Conservation (phyloP, 35 echinoderm and acorn worm species). For the Eucidaris tribuloides region DNA sequence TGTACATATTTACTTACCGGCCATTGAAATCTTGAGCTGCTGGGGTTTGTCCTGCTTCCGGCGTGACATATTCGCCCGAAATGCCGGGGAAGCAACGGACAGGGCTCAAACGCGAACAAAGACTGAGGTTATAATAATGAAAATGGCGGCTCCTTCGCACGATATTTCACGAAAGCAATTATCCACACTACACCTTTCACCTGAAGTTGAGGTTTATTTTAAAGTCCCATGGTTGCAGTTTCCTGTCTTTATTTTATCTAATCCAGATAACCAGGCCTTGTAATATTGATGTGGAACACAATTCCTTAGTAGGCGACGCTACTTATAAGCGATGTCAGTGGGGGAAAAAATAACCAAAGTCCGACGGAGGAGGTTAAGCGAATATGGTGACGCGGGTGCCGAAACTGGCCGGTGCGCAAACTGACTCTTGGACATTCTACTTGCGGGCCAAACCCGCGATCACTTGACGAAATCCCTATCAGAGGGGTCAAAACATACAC, state of each 20-base stretch:
- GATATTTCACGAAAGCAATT: conserved; percentile 34
- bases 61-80: conserved; percentile 99
- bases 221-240: background rate
- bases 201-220: conserved; percentile 50
- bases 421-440: conserved; percentile 20
- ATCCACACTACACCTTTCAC: conserved; percentile 74
- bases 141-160: conserved; percentile 82
- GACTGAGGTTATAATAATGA: conserved; percentile 89
- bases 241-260: background rate
- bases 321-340: no score
- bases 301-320: no score
- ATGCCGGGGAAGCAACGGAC: conserved; percentile 97
- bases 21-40: conserved; percentile 83
- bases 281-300: no score
- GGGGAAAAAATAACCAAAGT: conserved; percentile 23
- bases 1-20: conserved; percentile 71
- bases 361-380: conserved; percentile 20
- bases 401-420: conserved; percentile 23
- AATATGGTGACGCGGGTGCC: conserved; percentile 28
- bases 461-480: conserved; percentile 12
- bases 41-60: conserved; percentile 99
- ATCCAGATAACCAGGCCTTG: no score
- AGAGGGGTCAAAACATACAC: conserved; percentile 13
- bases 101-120: conserved; percentile 91
- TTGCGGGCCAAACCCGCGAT: conserved; percentile 17